phyloP scores from a whole-genome alignment of 2,888 invertebrate genomes.

The Blera fallax region DNA sequence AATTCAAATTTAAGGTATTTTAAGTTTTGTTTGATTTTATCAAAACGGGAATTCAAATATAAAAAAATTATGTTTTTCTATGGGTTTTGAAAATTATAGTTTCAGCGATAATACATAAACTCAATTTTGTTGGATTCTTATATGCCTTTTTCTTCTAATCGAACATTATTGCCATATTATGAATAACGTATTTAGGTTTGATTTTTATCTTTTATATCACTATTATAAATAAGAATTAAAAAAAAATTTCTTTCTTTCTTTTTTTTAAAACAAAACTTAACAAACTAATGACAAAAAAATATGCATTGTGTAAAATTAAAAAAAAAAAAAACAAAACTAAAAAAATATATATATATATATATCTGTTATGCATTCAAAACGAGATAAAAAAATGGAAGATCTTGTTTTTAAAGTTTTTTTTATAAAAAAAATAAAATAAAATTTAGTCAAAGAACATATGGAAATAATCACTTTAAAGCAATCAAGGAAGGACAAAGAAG shows the following conservation, averaged over 20 bases:
- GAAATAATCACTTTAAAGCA: constrained; percentile 1
- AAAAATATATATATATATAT: constrained; percentile 14
- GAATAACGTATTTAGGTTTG: constrained; percentile 24
- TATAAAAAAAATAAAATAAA: background rate
- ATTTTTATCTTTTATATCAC: constrained; percentile 40
- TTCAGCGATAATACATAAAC: constrained; percentile 14
- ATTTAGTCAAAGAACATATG: background rate
- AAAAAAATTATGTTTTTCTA: background rate
- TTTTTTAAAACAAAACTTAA: constrained; percentile 60
- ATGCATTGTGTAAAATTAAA: constrained; percentile 35
- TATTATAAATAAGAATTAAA: constrained; percentile 44
- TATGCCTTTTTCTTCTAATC: constrained; percentile 7
- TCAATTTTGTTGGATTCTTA: constrained; percentile 15
- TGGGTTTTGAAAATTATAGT: background rate
- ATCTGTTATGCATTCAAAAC: constrained; percentile 22
- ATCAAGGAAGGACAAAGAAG: background rate
- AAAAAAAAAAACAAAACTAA: constrained; percentile 20
- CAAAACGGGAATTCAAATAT: background rate
- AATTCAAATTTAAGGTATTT: background rate
- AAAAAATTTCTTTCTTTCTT: constrained; percentile 10
- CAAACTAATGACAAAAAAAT: constrained; percentile 64
- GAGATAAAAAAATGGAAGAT: constrained; percentile 57
- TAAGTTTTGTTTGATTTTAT: background rate
- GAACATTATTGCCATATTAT: constrained; percentile 53
- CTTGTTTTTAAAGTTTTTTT: constrained; percentile 39